Evolutionary conservation across 2,113 vertebrate genomes (phyloP).

Genomic region (Plectropomus leopardus): DNA sequence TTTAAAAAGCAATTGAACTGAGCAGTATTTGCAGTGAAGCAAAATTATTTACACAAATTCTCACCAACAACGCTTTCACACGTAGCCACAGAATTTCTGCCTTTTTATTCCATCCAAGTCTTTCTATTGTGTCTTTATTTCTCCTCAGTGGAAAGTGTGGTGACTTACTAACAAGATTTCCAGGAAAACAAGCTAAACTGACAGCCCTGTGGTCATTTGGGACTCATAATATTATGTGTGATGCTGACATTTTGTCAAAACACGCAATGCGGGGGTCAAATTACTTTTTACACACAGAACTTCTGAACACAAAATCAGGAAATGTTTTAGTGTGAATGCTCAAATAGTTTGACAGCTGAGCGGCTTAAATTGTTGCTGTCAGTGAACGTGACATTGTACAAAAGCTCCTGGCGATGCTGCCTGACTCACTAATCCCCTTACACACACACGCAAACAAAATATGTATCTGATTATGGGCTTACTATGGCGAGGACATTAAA

Average conservation of each 20-base stretch:
- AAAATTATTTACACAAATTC: background rate
- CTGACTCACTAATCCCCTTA: background rate
- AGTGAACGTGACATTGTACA: background rate
- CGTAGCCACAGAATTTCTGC: too few species aligned
- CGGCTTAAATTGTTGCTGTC: background rate
- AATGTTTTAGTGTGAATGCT: background rate
- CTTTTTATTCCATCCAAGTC: too few species aligned
- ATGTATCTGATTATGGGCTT: conserved; percentile 4
- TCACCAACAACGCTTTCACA: too few species aligned
- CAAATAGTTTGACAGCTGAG: background rate
- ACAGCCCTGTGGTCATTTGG: background rate
- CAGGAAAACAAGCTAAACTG: background rate
- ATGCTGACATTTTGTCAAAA: background rate
- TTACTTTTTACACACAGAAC: background rate
- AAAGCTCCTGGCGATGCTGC: background rate
- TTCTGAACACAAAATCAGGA: background rate
- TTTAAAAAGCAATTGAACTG: background rate
- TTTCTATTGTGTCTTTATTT: background rate
- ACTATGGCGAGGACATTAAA: background rate
- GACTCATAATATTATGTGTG: background rate
- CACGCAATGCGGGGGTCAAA: background rate
- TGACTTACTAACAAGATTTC: background rate
- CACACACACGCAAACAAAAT: background rate
- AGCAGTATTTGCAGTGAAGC: background rate
- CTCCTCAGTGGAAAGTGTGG: background rate